Percentiles rank a stretch among this genome's conserved stretches.
Evolutionary conservation across 2,888 invertebrate genomes (phyloP).

Genomic region (Acleris holmiana): DNA sequence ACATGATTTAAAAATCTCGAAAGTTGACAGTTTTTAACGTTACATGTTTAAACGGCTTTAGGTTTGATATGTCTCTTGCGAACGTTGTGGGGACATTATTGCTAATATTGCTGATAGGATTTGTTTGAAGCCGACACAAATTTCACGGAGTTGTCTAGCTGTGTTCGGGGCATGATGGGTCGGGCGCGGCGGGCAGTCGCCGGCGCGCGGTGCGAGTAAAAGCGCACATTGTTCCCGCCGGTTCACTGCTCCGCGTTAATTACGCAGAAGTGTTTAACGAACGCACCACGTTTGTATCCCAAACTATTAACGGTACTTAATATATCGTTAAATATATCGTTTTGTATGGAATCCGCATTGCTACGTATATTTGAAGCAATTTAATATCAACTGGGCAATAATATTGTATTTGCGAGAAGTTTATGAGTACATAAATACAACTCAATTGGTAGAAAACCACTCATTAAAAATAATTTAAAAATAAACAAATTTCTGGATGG

Average conservation of each 20-base stretch:
- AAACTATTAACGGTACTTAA: conserved; percentile 1
- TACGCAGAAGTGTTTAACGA: conserved; percentile 73
- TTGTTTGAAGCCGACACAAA: background rate
- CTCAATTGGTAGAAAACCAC: no score
- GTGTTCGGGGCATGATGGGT: conserved; percentile 40
- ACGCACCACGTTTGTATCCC: conserved; percentile 49
- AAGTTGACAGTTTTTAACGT: no score
- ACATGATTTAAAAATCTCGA: no score
- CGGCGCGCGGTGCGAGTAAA: conserved; percentile 46
- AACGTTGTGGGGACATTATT: background rate
- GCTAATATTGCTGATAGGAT: background rate
- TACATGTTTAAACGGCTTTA: no score
- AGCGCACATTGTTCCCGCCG: conserved; percentile 62
- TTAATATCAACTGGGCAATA: background rate
- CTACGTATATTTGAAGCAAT: background rate
- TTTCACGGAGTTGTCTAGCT: conserved; percentile 25
- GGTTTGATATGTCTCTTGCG: no score
- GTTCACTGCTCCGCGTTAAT: conserved; percentile 58
- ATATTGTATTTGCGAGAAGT: no score
- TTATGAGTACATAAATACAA: no score
- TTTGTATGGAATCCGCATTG: background rate
- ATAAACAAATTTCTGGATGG: no score
- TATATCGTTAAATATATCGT: background rate
- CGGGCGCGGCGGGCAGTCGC: conserved; percentile 48
- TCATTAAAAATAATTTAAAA: no score